Conservation (phyloP, 37 sponge, comb jelly and placozoan species). For the Tethya wilhelma region DNA sequence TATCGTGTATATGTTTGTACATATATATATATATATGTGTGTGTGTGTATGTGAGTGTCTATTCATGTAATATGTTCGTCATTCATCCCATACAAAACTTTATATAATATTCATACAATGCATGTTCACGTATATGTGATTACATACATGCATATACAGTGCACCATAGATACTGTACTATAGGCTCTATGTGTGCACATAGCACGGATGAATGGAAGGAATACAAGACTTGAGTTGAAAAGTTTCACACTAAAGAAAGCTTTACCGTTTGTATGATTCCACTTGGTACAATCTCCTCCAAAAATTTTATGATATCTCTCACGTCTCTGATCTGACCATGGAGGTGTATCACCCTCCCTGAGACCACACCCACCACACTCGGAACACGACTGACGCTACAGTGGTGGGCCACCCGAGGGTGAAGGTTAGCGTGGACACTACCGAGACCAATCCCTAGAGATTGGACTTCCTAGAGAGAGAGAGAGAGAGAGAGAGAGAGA, state of each 20-base stretch:
- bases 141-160: too few species aligned
- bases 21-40: background rate
- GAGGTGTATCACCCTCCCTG: slow-evolving; percentile 32
- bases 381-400: slow-evolving; percentile 63
- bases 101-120: background rate
- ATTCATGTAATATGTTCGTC: background rate
- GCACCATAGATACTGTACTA: too few species aligned
- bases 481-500: too few species aligned
- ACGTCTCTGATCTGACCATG: slow-evolving; percentile 8
- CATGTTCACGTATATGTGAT: too few species aligned
- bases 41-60: background rate
- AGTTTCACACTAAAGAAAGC: too few species aligned
- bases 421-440: slow-evolving; percentile 34
- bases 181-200: background rate
- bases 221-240: too few species aligned
- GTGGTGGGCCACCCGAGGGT: slow-evolving; percentile 17
- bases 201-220: background rate
- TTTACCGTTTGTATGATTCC: too few species aligned
- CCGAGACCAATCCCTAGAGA: slow-evolving; percentile 47
- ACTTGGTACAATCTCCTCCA: slow-evolving; percentile 22
- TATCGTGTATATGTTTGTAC: background rate
- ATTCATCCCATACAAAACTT: background rate
- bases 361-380: slow-evolving; percentile 54
- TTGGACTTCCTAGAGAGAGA: slow-evolving; percentile 35
- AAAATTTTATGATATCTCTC: slow-evolving; percentile 9